Evolutionary conservation across 2,797 vertebrate genomes (phyloP), one percentile per base, ranked within the genome.

Genomic region (Coregonus sp.): DNA sequence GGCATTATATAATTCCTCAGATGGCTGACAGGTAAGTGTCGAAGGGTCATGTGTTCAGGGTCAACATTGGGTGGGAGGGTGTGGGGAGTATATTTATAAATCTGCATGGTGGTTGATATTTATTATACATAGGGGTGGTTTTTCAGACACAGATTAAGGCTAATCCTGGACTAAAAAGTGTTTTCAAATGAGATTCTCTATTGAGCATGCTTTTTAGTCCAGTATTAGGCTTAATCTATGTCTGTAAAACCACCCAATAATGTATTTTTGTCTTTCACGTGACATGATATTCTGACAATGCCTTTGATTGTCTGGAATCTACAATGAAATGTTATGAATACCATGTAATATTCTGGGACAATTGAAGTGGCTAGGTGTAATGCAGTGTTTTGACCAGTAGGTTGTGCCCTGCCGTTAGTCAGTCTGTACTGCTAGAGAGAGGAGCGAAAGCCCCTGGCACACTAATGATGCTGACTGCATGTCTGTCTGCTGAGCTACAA

Each of bases 1-100:
- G 98, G 67, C 98, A 99, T 95, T 99, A 99, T 89, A 98, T 99
- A 92, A 98, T 99, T 91, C 98, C 98, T 11, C 98, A 99, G 88
- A 99, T 99, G 98, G 98, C 98, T 18, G 98, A 99, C 95, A 99
- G 98, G 98, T 99, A 92, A 68, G 80, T 11, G 40, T 47, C 40
- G 11, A 47, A 72, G 84, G 75, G 76, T 52, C 74, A 16, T 81
- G 51, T 79, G 15, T 76, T 47, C 40, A 47, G 40, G 40, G 40
- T 47, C 2, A 47, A 47, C 40, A 47, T 35, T 47, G 40, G 40
- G 40, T 47, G 9, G 40, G 40, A 12, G 40, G 40, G 40, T 47
- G 9, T 9, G 40, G 2, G 40, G 40, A 12, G 40, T 47, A 12
- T 47, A 47, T 47, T 47, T 47, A 47, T 3, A 47, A 3, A 47